Base-by-base conservation (phyloP, 1,140 invertebrate genomes). In the Nasonia longicornis region DNA sequence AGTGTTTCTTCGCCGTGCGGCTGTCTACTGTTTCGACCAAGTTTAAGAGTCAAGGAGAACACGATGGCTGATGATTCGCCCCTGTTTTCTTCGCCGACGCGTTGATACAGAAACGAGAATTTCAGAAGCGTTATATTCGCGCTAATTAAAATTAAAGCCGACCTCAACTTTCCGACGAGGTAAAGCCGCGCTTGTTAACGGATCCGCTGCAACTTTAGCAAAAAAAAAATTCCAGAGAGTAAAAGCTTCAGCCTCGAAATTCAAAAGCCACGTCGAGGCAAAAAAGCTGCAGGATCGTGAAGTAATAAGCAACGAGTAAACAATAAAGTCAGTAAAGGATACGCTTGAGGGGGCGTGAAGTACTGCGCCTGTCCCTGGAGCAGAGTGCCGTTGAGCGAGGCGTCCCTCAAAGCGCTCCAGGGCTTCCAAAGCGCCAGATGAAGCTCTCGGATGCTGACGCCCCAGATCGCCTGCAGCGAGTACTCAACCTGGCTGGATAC, bases 401-500 rank as follows among this genome's bases (percentile, higher is more conserved):
- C 90, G 86, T 93, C 92, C 48, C 92, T 92, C 70, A 95, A 91
- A 72, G 91, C 91, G 77, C 91, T 92, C 93, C 94, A 94, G 3
- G 95, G 94, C 70, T 94, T 92, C 94, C 95, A 95, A 38, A 96
- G 90, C 29, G 94, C 94, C 79, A 94, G 91, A 86, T 95, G 95
- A 77, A 96, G 91, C 84, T 95, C 94, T 81, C 94, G 91, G 74
- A 95, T 95, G 67, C 94, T 94, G 66, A 95, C 95, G 29, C 94
- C 95, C 95, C 95, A 96, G 88, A 94, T 95, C 72, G 93, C 94
- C 63, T 94, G 93, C 66, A 95, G 89, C 85, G 93, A 94, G 86
- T 95, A 96, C 52, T 93, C 91, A 66, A 95, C 94, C 89, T 95
- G 94, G 83, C 95, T 95, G 6, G 94, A 95, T 73, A 95, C 92